phyloP scores from a whole-genome alignment of 2,113 vertebrate species.

The Verasper variegatus region DNA sequence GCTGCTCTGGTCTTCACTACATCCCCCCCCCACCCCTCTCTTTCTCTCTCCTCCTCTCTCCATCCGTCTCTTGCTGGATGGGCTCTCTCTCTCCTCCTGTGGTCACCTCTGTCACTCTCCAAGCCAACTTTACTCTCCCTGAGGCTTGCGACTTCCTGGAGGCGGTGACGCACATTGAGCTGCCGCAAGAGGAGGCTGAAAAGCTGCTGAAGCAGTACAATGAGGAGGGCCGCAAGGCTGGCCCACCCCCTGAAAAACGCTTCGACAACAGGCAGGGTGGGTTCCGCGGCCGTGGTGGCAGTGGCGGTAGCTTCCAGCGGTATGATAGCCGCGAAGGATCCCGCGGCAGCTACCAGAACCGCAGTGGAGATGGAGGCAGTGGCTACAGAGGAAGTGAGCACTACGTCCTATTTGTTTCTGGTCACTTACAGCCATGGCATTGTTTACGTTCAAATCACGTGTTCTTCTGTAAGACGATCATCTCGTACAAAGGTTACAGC shows the following conservation, averaged over 20 bases:
- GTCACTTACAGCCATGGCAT: background rate
- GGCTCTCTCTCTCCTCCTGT: constrained; percentile 62
- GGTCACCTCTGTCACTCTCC: constrained; percentile 56
- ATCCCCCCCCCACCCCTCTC: constrained; percentile 32
- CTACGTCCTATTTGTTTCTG: background rate
- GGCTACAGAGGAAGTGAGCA: constrained; percentile 71
- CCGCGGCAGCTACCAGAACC: constrained; percentile 83
- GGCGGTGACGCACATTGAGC: constrained; percentile 85
- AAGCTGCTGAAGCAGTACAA: constrained; percentile 90
- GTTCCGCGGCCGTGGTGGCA: constrained; percentile 81
- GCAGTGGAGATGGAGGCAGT: constrained; percentile 79
- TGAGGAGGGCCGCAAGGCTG: constrained; percentile 89
- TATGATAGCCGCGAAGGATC: constrained; percentile 87
- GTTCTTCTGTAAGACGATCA: too few relatives aligned
- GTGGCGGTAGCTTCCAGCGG: constrained; percentile 84
- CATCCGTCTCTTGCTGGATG: constrained; percentile 62
- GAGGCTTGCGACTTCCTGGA: constrained; percentile 91
- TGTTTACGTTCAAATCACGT: too few relatives aligned
- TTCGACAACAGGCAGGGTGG: constrained; percentile 86
- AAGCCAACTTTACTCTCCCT: constrained; percentile 91
- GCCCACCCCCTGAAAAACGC: constrained; percentile 91
- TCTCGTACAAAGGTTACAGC: too few relatives aligned
- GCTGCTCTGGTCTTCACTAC: constrained; percentile 77
- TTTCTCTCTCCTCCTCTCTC: constrained; percentile 31
- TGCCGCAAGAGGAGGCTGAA: constrained; percentile 88